phyloP scores from a whole-genome alignment of 2,888 invertebrate species.

The Drosophila bunnanda region DNA sequence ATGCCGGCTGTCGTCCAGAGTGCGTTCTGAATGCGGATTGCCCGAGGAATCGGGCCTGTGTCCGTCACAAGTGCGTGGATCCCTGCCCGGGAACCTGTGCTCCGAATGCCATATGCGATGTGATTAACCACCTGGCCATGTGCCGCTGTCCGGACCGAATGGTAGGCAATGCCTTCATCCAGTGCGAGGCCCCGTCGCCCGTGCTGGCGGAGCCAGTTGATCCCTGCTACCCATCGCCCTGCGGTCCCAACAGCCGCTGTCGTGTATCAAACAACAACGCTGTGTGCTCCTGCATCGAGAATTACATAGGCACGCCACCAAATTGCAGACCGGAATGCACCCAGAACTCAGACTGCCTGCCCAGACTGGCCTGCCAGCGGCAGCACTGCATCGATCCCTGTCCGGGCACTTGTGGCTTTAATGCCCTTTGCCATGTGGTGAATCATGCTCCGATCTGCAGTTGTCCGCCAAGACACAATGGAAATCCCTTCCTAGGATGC shows the following conservation, averaged over 20 bases:
- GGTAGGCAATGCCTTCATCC: slow-evolving; percentile 90
- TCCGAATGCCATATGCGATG: slow-evolving; percentile 90
- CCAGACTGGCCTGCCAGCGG: slow-evolving; percentile 90
- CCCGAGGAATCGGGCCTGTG: slow-evolving; percentile 88
- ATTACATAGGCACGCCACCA: slow-evolving; percentile 91
- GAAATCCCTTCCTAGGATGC: slow-evolving; percentile 91
- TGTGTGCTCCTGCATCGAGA: slow-evolving; percentile 90
- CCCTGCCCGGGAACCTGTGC: slow-evolving; percentile 93
- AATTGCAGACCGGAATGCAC: slow-evolving; percentile 92
- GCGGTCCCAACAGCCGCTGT: slow-evolving; percentile 92
- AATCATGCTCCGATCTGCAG: slow-evolving; percentile 93
- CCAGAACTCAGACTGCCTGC: slow-evolving; percentile 90
- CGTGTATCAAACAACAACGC: slow-evolving; percentile 85
- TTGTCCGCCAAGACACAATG: slow-evolving; percentile 89
- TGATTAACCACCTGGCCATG: slow-evolving; percentile 91
- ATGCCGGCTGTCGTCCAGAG: slow-evolving; percentile 91
- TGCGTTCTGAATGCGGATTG: slow-evolving; percentile 92
- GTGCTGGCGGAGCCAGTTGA: slow-evolving; percentile 82
- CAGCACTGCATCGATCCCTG: slow-evolving; percentile 93
- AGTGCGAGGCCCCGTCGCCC: slow-evolving; percentile 84
- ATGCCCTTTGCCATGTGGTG: slow-evolving; percentile 89
- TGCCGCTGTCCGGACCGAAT: slow-evolving; percentile 90
- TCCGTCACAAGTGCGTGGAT: slow-evolving; percentile 90
- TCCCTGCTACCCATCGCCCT: slow-evolving; percentile 90
- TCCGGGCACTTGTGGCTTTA: slow-evolving; percentile 90